Percentiles rank a stretch among this genome's conserved stretches.
These are phyloP conservation scores for Apoderus coryli DNA, from an alignment of 2,888 invertebrate species.

Conservation along the genomic window DNA sequence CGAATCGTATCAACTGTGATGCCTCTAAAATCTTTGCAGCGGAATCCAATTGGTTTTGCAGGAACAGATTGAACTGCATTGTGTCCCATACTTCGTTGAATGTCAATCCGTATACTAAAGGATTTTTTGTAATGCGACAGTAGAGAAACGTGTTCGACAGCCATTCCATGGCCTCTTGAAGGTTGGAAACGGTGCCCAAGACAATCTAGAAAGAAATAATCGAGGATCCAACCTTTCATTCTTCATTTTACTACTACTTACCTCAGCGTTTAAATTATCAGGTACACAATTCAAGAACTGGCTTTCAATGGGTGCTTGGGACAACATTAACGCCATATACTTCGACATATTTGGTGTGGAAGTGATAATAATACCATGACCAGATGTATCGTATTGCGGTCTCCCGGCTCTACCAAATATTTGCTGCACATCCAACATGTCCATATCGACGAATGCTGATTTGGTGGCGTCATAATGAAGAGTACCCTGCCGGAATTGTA, in stretches of 20 bases:
- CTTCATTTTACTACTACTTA: slow-evolving; percentile 26
- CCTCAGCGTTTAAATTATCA: slow-evolving; percentile 97
- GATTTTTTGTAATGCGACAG: slow-evolving; percentile 88
- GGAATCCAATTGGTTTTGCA: slow-evolving; percentile 60
- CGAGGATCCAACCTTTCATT: slow-evolving; percentile 8
- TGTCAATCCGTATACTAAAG: slow-evolving; percentile 57
- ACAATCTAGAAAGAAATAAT: slow-evolving; percentile 46
- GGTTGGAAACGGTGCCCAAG: slow-evolving; percentile 89
- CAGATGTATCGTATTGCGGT: slow-evolving; percentile 91
- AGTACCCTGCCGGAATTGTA: slow-evolving; percentile 54
- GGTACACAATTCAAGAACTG: slow-evolving; percentile 83
- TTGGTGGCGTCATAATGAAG: slow-evolving; percentile 94
- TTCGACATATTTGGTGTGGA: slow-evolving; percentile 81
- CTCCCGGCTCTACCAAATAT: slow-evolving; percentile 98
- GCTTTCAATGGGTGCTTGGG: slow-evolving; percentile 97
- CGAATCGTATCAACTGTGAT: slow-evolving; percentile 88
- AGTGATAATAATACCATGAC: slow-evolving; percentile 93
- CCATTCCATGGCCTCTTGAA: slow-evolving; percentile 96
- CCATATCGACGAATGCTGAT: slow-evolving; percentile 86
- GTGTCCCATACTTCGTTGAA: slow-evolving; percentile 55
- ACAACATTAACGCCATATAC: slow-evolving; percentile 85
- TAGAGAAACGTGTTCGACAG: slow-evolving; percentile 92
- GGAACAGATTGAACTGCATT: slow-evolving; percentile 59
- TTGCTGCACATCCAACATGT: slow-evolving; percentile 93
- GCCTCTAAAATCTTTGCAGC: slow-evolving; percentile 81